Base-by-base conservation (phyloP, 1,140 invertebrate species). In the Zaprionus nigranus region DNA sequence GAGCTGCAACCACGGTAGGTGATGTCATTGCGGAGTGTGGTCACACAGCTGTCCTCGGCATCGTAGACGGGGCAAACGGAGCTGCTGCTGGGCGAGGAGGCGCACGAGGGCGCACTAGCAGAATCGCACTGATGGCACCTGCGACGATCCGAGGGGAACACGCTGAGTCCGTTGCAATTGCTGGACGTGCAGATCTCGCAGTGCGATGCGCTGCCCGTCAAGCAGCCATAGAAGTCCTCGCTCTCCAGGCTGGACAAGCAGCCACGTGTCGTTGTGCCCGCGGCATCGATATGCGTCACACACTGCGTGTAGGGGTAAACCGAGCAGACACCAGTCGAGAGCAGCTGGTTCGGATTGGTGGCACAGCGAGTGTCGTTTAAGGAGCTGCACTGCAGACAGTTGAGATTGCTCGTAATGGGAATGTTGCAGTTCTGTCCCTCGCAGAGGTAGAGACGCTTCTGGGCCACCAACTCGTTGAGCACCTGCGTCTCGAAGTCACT, bases 101-200 rank as follows among this genome's bases (percentile, higher is more conserved):
- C 67, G 34, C 91, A 92, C 0, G 28, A 34, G 5, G 71, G 17
- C 24, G 69, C 53, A 2, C 11, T 78, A 0, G 66, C 15, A 0
- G 91, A 92, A 20, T 84, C 74, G 24, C 91, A 92, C 53, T 91
- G 88, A 30, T 81, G 80, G 40, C 91, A 92, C 20, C 43, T 62
- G 2, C 66, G 63, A 9, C 91, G 82, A 24, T 78, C 30, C 1
- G 63, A 43, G 0, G 91, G 91, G 30, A 74, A 91, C 0, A 92
- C 88, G 17, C 46, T 81, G 1, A 92, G 12, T 0, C 75, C 82
- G 26, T 92, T 92, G 63, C 91, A 92, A 15, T 79, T 78, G 11
- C 56, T 69, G 2, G 82, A 85, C 0, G 54, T 73, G 69, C 91
- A 92, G 17, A 74, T 57, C 1, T 84, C 49, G 22, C 91, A 92